phyloP scores from a whole-genome alignment of 1,140 invertebrate species.

The Trinorchestia longiramus region DNA sequence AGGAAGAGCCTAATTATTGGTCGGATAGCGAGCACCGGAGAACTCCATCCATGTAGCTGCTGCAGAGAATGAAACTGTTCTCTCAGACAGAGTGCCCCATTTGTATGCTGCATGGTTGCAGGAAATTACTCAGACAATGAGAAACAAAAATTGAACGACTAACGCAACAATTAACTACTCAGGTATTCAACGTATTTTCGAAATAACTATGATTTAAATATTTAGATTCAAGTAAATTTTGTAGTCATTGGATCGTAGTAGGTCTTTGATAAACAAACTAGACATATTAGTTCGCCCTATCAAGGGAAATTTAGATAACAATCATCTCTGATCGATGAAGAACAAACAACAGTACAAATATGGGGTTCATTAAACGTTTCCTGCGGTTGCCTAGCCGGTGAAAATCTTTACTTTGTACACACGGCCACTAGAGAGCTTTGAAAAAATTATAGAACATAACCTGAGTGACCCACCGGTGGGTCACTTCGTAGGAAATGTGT shows the following conservation, averaged over 20 bases:
- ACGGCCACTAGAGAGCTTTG: no score
- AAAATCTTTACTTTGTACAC: no score
- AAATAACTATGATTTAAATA: neutral
- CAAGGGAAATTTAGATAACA: neutral
- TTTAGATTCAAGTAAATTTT: neutral
- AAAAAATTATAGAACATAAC: no score
- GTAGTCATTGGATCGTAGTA: neutral
- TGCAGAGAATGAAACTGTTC: neutral
- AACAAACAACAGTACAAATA: neutral
- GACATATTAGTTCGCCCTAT: neutral
- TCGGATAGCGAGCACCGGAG: neutral
- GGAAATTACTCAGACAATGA: neutral
- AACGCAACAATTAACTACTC: neutral
- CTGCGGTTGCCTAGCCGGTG: no score
- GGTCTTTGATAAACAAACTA: neutral
- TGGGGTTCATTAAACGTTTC: no score
- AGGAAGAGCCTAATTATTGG: slow-evolving; percentile 30
- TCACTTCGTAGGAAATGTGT: neutral
- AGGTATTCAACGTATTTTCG: neutral
- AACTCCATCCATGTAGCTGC: neutral
- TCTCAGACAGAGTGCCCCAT: neutral
- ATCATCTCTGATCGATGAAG: neutral
- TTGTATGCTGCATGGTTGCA: neutral
- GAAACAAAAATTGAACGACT: neutral
- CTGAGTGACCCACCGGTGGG: no score